Conservation (phyloP, 2,113 vertebrate species). For the Ranitomeya imitator region DNA sequence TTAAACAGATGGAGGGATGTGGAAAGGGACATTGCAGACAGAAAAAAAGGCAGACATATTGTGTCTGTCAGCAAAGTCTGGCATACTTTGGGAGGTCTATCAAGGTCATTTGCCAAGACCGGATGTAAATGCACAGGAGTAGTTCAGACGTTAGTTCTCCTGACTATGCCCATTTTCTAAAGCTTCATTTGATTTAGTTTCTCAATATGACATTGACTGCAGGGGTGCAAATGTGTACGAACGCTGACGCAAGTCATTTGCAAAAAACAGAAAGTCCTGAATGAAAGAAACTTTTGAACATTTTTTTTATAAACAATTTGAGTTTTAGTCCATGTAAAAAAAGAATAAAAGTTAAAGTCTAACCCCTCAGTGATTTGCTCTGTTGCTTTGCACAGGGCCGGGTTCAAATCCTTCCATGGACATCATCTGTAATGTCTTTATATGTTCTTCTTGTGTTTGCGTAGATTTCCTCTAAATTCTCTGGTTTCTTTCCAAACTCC, state of each 20-base stretch:
- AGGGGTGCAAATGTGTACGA: neutral
- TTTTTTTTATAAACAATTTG: neutral
- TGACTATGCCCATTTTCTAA: neutral
- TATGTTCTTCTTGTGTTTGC: too few relatives aligned
- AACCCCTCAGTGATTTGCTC: too few relatives aligned
- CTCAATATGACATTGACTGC: neutral
- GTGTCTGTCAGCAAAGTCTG: conserved; percentile 7
- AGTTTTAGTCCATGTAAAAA: neutral
- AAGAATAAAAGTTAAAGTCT: neutral
- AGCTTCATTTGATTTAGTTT: neutral
- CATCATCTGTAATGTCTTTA: too few relatives aligned
- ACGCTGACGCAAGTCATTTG: neutral
- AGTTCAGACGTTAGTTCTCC: neutral
- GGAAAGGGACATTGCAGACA: conserved; percentile 1
- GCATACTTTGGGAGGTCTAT: neutral
- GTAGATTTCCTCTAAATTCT: too few relatives aligned
- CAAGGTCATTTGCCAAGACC: neutral
- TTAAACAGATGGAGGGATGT: conserved; percentile 23
- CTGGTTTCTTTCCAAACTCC: too few relatives aligned
- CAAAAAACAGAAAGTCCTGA: neutral
- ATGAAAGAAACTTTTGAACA: neutral
- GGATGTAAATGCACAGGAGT: neutral
- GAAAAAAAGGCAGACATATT: conserved; percentile 5
- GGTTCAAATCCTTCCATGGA: too few relatives aligned
- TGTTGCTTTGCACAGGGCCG: too few relatives aligned